Conservation (phyloP, 2,797 vertebrate species). For the Vespertilio murinus region DNA sequence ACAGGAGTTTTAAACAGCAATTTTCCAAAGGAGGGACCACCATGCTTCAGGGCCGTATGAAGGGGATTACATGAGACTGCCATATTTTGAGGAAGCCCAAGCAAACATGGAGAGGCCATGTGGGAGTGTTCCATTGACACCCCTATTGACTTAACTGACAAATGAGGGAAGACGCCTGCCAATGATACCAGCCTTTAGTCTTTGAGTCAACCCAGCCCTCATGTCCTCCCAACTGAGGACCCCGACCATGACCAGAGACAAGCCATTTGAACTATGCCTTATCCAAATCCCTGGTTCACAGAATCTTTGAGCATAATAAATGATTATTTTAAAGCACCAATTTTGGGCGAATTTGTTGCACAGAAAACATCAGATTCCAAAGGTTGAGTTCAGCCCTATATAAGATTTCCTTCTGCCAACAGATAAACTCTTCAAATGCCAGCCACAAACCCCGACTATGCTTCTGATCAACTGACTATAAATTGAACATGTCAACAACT, state of each 20-base stretch:
- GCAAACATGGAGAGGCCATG: background rate
- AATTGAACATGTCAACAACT: background rate
- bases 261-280: background rate
- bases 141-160: background rate
- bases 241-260: background rate
- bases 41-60: background rate
- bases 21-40: no score
- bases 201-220: background rate
- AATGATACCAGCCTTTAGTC: background rate
- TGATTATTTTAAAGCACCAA: background rate
- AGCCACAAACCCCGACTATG: background rate
- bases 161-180: background rate
- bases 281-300: background rate
- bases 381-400: background rate
- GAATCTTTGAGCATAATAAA: background rate
- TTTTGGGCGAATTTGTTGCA: background rate
- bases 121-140: background rate
- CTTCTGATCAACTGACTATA: background rate
- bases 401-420: background rate
- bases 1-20: no score
- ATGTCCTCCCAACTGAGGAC: background rate
- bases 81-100: background rate
- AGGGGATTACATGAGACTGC: background rate
- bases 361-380: background rate
- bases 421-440: background rate